Conservation (phyloP, 2,797 vertebrate genomes). For the Coilia nasus region DNA sequence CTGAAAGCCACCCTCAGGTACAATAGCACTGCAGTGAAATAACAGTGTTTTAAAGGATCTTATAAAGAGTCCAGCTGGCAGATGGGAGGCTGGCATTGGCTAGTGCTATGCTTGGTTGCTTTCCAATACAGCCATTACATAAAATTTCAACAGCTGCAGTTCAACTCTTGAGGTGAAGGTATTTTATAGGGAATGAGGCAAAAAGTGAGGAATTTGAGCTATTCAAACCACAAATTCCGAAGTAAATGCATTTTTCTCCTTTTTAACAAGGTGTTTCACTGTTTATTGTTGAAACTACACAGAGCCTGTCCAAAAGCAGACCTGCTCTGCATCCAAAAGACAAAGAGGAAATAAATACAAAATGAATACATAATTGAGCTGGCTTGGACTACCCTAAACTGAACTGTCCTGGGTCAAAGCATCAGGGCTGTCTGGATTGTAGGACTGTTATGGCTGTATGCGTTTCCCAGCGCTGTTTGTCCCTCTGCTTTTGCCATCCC, state of each 20-base stretch:
- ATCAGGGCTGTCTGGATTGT: neutral
- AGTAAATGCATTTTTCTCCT: neutral
- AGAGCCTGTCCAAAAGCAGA: neutral
- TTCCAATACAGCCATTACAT: constrained; percentile 69
- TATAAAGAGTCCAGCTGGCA: constrained; percentile 49
- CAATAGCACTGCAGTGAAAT: constrained; percentile 29
- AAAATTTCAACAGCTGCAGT: constrained; percentile 70
- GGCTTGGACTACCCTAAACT: neutral
- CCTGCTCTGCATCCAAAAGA: neutral
- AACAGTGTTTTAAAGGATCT: neutral
- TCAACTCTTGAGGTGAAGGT: constrained; percentile 46
- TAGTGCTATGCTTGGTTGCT: constrained; percentile 47
- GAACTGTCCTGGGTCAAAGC: neutral
- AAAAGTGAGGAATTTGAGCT: constrained; percentile 32
- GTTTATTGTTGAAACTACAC: neutral
- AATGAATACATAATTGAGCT: neutral
- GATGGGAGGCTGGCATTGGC: constrained; percentile 64
- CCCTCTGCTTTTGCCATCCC: too few relatives aligned
- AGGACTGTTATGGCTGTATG: too few relatives aligned
- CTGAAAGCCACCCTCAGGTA: neutral
- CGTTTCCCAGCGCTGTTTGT: too few relatives aligned
- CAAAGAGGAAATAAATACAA: neutral
- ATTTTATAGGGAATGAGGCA: constrained; percentile 30
- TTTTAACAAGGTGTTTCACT: neutral
- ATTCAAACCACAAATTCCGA: neutral